These are phyloP conservation scores for Tolypeutes matacus DNA, from an alignment of 2,797 vertebrate species.

Conservation along the genomic window DNA sequence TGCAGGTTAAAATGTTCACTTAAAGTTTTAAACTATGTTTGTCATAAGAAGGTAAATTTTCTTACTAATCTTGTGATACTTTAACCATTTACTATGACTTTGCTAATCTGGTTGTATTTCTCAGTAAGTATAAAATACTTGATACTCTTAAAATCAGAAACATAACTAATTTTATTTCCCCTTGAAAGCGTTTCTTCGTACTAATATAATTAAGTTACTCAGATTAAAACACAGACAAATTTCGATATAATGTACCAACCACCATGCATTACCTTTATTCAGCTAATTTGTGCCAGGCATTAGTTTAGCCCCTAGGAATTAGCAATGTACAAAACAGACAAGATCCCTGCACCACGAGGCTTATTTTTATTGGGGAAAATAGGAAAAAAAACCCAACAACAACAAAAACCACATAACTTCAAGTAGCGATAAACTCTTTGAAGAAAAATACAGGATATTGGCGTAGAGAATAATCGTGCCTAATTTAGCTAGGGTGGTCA, in stretches of 20 bases:
- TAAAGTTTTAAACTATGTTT: conserved; percentile 33
- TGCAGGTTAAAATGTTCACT: not conserved
- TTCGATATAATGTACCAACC: not conserved
- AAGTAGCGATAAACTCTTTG: not conserved
- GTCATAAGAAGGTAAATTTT: not conserved
- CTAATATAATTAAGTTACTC: not conserved
- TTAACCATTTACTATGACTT: not conserved
- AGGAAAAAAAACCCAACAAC: not conserved
- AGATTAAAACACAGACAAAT: not conserved
- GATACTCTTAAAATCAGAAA: conserved; percentile 36
- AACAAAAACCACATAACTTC: not conserved
- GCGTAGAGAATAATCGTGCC: not conserved
- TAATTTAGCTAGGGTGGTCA: not conserved
- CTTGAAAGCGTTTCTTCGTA: conserved; percentile 11
- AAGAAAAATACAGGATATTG: not conserved
- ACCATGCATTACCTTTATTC: not conserved
- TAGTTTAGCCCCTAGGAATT: not conserved
- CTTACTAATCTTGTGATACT: conserved; percentile 34
- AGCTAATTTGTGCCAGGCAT: not conserved
- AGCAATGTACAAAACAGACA: not conserved
- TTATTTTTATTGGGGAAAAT: conserved; percentile 28
- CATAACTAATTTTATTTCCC: not conserved
- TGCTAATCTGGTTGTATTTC: not conserved
- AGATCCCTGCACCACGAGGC: not conserved
- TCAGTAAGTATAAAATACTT: conserved; percentile 4